These are phyloP conservation scores for Epicauta chinensis DNA, from an alignment of 1,140 invertebrate species.

Conservation along the genomic window DNA sequence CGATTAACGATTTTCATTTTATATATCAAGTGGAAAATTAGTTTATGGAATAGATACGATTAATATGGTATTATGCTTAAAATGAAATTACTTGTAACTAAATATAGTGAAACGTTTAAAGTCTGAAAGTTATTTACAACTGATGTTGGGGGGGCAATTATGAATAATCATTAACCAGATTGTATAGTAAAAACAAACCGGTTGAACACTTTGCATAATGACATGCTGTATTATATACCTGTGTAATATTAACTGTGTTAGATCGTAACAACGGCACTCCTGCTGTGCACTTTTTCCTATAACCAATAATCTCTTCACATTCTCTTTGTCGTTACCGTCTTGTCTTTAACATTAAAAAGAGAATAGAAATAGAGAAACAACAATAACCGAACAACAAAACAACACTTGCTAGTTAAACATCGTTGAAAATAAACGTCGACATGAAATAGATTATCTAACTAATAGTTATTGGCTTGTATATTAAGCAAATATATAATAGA, in stretches of 20 bases:
- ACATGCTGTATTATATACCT: no score
- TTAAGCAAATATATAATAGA: slow-evolving; percentile 5
- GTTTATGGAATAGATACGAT: background rate
- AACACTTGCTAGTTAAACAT: no score
- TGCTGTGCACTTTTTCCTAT: background rate
- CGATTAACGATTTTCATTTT: slow-evolving; percentile 13
- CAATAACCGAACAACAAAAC: no score
- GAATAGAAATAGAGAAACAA: no score
- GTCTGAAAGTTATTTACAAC: slow-evolving; percentile 3
- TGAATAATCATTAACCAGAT: background rate
- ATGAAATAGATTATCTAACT: slow-evolving; percentile 1
- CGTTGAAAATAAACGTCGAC: slow-evolving; percentile 3
- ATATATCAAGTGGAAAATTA: slow-evolving; percentile 5
- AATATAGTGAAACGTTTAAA: background rate
- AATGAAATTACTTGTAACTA: slow-evolving; percentile 5
- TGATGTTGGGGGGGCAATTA: slow-evolving; percentile 1
- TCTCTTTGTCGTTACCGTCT: no score
- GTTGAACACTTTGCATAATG: slow-evolving; percentile 7
- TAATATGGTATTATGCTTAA: background rate
- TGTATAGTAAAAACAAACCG: slow-evolving; percentile 1
- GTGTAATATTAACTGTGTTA: no score
- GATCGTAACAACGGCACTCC: no score
- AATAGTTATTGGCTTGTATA: slow-evolving; percentile 3
- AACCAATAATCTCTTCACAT: no score
- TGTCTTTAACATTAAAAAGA: no score